phyloP scores from a whole-genome alignment of 2,797 vertebrate genomes.

The Diceros bicornis region DNA sequence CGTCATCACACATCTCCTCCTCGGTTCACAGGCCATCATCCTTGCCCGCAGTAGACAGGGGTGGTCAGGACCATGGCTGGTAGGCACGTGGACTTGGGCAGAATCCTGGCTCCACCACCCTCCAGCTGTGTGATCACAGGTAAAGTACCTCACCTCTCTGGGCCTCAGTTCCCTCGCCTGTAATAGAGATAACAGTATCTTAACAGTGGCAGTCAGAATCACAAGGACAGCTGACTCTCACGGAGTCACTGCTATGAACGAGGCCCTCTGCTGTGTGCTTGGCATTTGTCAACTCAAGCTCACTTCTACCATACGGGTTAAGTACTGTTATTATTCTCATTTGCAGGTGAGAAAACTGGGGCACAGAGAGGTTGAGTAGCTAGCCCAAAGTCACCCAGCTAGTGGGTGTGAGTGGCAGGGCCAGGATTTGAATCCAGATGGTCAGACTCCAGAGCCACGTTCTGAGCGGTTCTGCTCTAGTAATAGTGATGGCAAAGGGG shows the following conservation, averaged over 20 bases:
- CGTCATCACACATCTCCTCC: neutral
- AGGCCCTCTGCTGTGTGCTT: neutral
- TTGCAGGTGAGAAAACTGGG: neutral
- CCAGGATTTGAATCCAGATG: neutral
- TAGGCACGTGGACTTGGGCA: fast-evolving
- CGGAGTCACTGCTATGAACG: fast-evolving
- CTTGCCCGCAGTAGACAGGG: neutral
- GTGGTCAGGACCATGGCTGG: neutral
- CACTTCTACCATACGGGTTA: neutral
- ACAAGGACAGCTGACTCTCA: neutral
- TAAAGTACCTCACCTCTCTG: neutral
- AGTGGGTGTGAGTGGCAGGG: neutral
- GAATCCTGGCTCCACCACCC: neutral
- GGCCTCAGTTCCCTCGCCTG: neutral
- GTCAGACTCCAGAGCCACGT: neutral
- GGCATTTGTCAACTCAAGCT: neutral
- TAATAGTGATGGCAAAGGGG: neutral
- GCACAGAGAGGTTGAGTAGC: neutral
- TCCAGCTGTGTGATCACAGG: neutral
- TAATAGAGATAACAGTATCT: neutral
- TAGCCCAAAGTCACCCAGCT: neutral
- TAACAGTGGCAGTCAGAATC: neutral
- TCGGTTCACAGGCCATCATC: neutral
- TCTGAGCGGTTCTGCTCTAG: neutral
- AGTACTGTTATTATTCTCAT: neutral